phyloP scores from a whole-genome alignment of 2,888 invertebrate genomes.

The Alsophila aescularia region DNA sequence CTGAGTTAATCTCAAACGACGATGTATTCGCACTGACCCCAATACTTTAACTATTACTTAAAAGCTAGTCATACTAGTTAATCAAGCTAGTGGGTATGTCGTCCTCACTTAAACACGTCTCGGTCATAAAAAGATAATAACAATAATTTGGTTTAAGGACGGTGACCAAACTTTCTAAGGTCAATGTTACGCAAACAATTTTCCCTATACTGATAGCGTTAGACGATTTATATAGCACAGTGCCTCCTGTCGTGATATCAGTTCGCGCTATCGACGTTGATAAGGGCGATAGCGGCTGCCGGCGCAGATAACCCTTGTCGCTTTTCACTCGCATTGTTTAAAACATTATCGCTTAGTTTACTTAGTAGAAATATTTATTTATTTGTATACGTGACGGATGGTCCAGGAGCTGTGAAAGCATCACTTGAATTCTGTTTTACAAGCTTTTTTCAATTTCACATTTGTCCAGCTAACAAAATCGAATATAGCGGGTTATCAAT shows the following conservation, averaged over 20 bases:
- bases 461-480: too few relatives aligned
- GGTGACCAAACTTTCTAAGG: constrained; percentile 14
- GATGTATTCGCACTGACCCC: too few relatives aligned
- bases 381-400: constrained; percentile 13
- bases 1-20: too few relatives aligned
- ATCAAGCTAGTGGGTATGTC: too few relatives aligned
- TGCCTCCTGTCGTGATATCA: constrained; percentile 57
- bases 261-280: constrained; percentile 64
- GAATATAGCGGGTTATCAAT: too few relatives aligned
- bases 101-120: too few relatives aligned
- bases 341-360: constrained; percentile 36
- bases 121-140: too few relatives aligned
- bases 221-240: constrained; percentile 48
- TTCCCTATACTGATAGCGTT: constrained; percentile 19
- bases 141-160: not conserved
- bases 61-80: too few relatives aligned
- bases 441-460: not conserved
- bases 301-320: constrained; percentile 68
- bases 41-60: too few relatives aligned
- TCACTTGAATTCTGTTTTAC: not conserved
- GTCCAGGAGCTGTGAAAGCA: not conserved
- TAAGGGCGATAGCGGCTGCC: constrained; percentile 73
- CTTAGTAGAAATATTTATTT: constrained; percentile 25
- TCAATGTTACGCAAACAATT: constrained; percentile 23
- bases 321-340: constrained; percentile 55